Conservation (phyloP, 2,113 vertebrate species). For the Oxygymnocypris stewartii region DNA sequence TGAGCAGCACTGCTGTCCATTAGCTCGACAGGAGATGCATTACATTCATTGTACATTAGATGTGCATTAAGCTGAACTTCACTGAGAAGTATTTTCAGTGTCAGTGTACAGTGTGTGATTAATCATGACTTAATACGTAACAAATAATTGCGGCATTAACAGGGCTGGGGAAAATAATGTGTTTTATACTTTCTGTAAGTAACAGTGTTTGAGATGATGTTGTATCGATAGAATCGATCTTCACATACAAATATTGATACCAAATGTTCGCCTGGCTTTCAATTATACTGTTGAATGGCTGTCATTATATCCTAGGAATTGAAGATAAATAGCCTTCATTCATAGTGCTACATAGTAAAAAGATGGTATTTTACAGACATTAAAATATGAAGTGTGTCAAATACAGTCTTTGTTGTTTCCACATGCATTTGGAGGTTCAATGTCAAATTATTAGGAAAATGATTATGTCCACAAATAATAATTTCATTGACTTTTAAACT, state of each 20-base stretch:
- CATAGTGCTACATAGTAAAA: background rate
- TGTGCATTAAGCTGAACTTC: background rate
- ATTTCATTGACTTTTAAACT: background rate
- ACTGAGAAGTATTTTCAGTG: constrained; percentile 21
- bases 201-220: background rate
- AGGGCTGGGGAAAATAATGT: background rate
- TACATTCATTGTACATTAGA: background rate
- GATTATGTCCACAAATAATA: background rate
- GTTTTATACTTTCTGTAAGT: background rate
- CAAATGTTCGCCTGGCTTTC: background rate
- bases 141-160: background rate
- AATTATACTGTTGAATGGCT: background rate
- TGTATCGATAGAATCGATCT: background rate
- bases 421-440: background rate
- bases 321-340: background rate
- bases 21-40: constrained; percentile 8
- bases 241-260: background rate
- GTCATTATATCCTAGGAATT: background rate
- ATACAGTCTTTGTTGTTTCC: background rate
- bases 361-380: background rate
- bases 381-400: background rate
- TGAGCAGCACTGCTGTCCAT: background rate
- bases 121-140: background rate
- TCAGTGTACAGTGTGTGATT: background rate
- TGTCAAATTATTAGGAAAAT: background rate